phyloP scores from a whole-genome alignment of 2,797 vertebrate species.

The Alauda arvensis region DNA sequence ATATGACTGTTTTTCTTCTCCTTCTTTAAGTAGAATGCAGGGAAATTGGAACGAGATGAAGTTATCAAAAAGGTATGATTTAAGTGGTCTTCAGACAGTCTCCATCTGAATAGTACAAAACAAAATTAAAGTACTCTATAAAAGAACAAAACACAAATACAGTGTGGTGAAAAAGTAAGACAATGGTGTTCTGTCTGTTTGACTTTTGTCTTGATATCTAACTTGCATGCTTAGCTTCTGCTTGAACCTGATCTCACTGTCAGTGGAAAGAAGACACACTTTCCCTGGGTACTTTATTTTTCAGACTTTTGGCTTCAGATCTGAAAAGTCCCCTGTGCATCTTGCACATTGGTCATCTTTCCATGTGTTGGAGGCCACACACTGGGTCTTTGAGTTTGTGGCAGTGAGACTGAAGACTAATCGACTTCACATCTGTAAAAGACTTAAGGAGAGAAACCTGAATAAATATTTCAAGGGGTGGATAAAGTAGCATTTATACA shows the following conservation, averaged over 20 bases:
- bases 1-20: neutral
- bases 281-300: slow-evolving; percentile 44
- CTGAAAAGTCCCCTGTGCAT: slow-evolving; percentile 36
- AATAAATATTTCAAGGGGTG: slow-evolving; percentile 53
- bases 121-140: neutral
- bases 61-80: neutral
- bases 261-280: slow-evolving; percentile 42
- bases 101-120: neutral
- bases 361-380: slow-evolving; percentile 56
- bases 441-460: slow-evolving; percentile 44
- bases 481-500: slow-evolving; percentile 61
- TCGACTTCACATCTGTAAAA: slow-evolving; percentile 54
- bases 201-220: neutral
- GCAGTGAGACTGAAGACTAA: slow-evolving; percentile 34
- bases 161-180: neutral
- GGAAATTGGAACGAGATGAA: neutral
- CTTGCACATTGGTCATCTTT: slow-evolving; percentile 50
- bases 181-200: neutral
- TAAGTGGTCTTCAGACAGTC: neutral
- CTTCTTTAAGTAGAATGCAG: neutral
- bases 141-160: neutral
- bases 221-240: neutral
- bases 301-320: slow-evolving; percentile 41
- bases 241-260: slow-evolving; percentile 16
- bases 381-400: slow-evolving; percentile 47